Percentiles rank a stretch among this genome's conserved stretches.
Evolutionary conservation across 2,113 vertebrate species (phyloP).

Genomic region (Tetraodon nigroviridis): DNA sequence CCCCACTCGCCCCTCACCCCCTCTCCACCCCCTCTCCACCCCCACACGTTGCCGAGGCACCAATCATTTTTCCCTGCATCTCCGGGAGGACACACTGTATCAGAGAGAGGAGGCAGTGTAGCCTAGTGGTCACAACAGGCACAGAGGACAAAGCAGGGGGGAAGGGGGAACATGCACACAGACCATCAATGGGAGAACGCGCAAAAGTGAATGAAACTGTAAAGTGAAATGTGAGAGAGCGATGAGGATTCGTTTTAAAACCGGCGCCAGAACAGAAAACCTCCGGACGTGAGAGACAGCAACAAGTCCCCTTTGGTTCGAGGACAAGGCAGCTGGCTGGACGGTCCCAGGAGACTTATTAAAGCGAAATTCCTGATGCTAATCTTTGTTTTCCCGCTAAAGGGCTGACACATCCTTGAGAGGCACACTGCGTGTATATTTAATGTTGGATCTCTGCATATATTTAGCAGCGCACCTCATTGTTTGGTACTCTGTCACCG

Average conservation of each 20-base stretch:
- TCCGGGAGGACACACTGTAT: slow-evolving; percentile 32
- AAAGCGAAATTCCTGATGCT: slow-evolving; percentile 72
- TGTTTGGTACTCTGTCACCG: slow-evolving; percentile 47
- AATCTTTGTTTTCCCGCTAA: slow-evolving; percentile 72
- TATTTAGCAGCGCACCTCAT: slow-evolving; percentile 53
- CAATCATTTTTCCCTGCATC: slow-evolving; percentile 63
- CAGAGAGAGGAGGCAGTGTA: slow-evolving; percentile 70
- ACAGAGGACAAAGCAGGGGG: slow-evolving; percentile 23
- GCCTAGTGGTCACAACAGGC: slow-evolving; percentile 69
- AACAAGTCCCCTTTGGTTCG: slow-evolving; percentile 67
- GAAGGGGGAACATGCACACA: background rate
- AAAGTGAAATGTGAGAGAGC: background rate
- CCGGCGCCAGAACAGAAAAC: slow-evolving; percentile 47
- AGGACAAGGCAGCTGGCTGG: slow-evolving; percentile 56
- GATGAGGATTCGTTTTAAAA: slow-evolving; percentile 40
- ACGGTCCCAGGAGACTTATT: slow-evolving; percentile 69
- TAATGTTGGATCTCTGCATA: slow-evolving; percentile 62
- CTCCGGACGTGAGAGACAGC: slow-evolving; percentile 32
- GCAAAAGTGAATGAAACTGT: background rate
- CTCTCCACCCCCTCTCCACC: slow-evolving; percentile 5
- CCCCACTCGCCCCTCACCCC: slow-evolving; percentile 24
- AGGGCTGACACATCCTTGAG: slow-evolving; percentile 64
- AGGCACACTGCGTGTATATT: slow-evolving; percentile 68
- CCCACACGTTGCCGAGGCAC: slow-evolving; percentile 65
- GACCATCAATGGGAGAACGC: slow-evolving; percentile 3